These are phyloP conservation scores for Phyllopteryx taeniolatus DNA, from an alignment of 2,113 vertebrate genomes.

Conservation along the genomic window DNA sequence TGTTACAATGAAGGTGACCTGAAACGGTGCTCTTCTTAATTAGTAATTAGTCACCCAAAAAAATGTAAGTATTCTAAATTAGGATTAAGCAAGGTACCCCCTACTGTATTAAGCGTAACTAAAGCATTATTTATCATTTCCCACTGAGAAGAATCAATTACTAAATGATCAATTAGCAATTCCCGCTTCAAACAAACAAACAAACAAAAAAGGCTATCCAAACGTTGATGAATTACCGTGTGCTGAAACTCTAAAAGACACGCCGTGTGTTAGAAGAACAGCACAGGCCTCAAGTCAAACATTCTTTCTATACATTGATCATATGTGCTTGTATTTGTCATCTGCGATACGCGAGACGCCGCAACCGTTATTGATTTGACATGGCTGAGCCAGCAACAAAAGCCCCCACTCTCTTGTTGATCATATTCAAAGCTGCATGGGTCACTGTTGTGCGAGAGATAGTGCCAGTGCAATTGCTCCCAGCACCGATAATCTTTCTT, in stretches of 20 bases:
- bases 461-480: conserved; percentile 26
- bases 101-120: neutral
- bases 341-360: conserved; percentile 54
- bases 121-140: neutral
- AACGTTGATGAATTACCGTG: conserved; percentile 29
- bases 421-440: conserved; percentile 51
- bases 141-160: neutral
- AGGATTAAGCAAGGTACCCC: neutral
- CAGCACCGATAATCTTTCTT: conserved; percentile 50
- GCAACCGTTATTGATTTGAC: conserved; percentile 58
- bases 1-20: too few relatives aligned
- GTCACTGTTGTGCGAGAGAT: conserved; percentile 36
- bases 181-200: neutral
- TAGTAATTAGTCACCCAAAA: too few relatives aligned
- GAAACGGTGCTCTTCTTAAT: too few relatives aligned
- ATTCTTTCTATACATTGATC: conserved; percentile 64
- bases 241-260: neutral
- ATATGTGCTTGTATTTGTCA: conserved; percentile 66
- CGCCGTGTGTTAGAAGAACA: conserved; percentile 29
- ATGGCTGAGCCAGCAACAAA: conserved; percentile 43
- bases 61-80: neutral
- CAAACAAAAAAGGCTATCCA: too few relatives aligned
- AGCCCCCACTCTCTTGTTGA: conserved; percentile 30
- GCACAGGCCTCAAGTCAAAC: conserved; percentile 54
- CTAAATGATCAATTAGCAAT: neutral